Conservation (phyloP, 2,797 vertebrate genomes). For the Pangasius sanitwongsei region DNA sequence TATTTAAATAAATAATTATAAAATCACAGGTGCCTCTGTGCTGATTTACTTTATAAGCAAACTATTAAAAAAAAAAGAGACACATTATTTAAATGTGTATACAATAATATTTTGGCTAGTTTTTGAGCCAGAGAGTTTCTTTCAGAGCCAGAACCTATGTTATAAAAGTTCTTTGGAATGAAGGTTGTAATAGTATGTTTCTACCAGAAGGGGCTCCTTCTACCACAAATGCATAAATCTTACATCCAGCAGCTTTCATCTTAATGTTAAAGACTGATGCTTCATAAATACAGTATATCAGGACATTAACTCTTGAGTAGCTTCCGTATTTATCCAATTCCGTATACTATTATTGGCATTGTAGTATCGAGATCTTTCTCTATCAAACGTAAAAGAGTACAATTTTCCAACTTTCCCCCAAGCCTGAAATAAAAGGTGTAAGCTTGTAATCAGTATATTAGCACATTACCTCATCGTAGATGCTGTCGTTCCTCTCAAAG, state of each 20-base stretch:
- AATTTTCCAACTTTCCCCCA: background rate
- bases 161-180: background rate
- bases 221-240: background rate
- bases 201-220: background rate
- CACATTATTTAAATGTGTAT: no score
- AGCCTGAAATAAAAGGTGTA: background rate
- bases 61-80: background rate
- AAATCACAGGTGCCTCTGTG: background rate
- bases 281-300: background rate
- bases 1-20: background rate
- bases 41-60: background rate
- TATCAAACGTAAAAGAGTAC: no score
- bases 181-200: background rate
- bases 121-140: background rate
- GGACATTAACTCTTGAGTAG: background rate
- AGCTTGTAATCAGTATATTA: background rate
- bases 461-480: constrained; percentile 79
- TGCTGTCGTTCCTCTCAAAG: constrained; percentile 80
- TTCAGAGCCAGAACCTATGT: background rate
- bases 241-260: background rate
- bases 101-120: background rate
- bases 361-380: background rate
- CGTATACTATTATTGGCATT: background rate
- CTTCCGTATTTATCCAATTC: background rate
- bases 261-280: background rate